Percentiles rank a stretch among this genome's conserved stretches.
These are phyloP conservation scores for Rhagoletis zephyria DNA, from an alignment of 1,140 invertebrate species.

Conservation along the genomic window DNA sequence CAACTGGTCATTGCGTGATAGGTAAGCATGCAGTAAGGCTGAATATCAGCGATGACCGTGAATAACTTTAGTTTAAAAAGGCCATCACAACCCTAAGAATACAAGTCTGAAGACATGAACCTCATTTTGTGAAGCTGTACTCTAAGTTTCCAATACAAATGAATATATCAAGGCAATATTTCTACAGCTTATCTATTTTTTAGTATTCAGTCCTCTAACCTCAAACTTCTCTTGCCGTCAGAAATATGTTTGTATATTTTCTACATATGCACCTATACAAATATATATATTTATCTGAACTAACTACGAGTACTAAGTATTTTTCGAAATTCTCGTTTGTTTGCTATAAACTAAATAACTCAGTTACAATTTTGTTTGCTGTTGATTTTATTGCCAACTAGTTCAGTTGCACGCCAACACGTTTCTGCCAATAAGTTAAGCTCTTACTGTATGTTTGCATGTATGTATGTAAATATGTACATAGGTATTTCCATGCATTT, in stretches of 20 bases:
- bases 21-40: too few relatives aligned
- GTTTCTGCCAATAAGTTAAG: constrained; percentile 40
- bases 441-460: neutral
- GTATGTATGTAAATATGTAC: neutral
- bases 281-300: neutral
- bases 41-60: too few relatives aligned
- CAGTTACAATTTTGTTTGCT: constrained; percentile 38
- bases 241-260: too few relatives aligned
- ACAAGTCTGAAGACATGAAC: too few relatives aligned
- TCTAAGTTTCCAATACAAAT: too few relatives aligned
- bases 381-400: constrained; percentile 17
- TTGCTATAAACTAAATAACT: constrained; percentile 39
- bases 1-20: too few relatives aligned
- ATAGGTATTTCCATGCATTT: neutral
- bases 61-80: too few relatives aligned
- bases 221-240: neutral
- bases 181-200: too few relatives aligned
- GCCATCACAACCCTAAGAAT: too few relatives aligned
- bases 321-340: constrained; percentile 16
- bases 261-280: neutral
- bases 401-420: neutral
- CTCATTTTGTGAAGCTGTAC: too few relatives aligned
- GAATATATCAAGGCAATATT: too few relatives aligned
- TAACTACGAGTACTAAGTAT: too few relatives aligned
- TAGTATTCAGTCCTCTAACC: neutral